phyloP scores from a whole-genome alignment of 1,140 invertebrate species.

The Oscheius sp. region DNA sequence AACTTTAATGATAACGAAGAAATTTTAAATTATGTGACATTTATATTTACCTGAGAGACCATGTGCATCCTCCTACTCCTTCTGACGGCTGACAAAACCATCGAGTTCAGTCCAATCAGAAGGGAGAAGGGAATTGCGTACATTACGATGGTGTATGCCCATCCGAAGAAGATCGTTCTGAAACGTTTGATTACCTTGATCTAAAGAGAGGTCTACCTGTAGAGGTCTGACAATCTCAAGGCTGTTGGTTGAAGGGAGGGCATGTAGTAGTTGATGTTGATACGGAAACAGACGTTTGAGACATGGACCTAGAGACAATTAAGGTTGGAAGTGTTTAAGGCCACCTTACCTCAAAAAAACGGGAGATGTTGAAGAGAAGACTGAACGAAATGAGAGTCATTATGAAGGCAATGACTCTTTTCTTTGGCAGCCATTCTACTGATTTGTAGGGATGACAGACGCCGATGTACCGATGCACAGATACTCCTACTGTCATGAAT shows the following conservation, averaged over 20 bases:
- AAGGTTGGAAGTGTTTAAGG: background rate
- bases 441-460: constrained; percentile 44
- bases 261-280: constrained; percentile 41
- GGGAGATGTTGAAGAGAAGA: constrained; percentile 40
- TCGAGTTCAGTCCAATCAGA: constrained; percentile 42
- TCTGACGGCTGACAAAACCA: constrained; percentile 41
- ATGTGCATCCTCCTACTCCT: constrained; percentile 33
- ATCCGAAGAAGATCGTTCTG: constrained; percentile 39
- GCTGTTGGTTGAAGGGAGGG: constrained; percentile 29
- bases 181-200: background rate
- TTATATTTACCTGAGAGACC: constrained; percentile 21
- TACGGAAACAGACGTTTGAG: constrained; percentile 36
- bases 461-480: constrained; percentile 43
- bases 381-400: constrained; percentile 29
- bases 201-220: constrained; percentile 18
- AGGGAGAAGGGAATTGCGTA: constrained; percentile 42
- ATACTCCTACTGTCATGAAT: constrained; percentile 42
- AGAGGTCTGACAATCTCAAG: constrained; percentile 16
- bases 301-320: constrained; percentile 26
- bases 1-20: background rate
- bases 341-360: constrained; percentile 43
- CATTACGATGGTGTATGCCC: constrained; percentile 46
- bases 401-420: constrained; percentile 33
- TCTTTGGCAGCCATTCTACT: constrained; percentile 29
- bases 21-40: background rate